Evolutionary conservation across 2,888 invertebrate genomes (phyloP), one percentile per base, ranked within the genome.

Genomic region (Cybosia mesomella): DNA sequence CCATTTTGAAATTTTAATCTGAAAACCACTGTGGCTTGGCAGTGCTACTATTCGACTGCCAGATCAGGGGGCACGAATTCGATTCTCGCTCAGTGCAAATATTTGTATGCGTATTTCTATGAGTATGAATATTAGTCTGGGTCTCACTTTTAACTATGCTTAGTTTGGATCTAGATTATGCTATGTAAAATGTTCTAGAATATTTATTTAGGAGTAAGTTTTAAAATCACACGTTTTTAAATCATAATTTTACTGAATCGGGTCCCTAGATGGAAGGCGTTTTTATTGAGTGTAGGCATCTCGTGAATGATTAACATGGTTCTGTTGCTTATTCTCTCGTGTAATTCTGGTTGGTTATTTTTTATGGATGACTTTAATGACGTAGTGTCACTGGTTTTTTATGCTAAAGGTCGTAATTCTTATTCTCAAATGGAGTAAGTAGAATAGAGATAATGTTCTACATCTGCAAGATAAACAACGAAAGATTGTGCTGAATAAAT

Each of bases 221-320:
- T 28, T 28, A 28, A 28, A 28, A 28, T 5, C 28, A 28, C 8
- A 18, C 18, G 18, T 18, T 43, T 43, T 43, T 0, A 49, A 49
- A 49, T n/a, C 49, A 9, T n/a, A 49, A n/a, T n/a, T 43, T 49
- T 9, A 49, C 49, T 4, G 49, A 49, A 49, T 49, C n/a, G 49
- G 9, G n/a, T n/a, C 15, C n/a, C n/a, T 49, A 18, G 8, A 43
- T 18, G 43, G 39, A 18, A 43, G 43, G 43, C 43, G 18, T 28
- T 54, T 62, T 66, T 70, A 66, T 63, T 70, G 70, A 59, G 58
- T 55, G 63, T 62, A 55, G 28, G 49, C 66, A 62, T 13, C 21
- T 62, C 57, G 53, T 62, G 66, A 69, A 69, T 69, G 62, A 62
- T 69, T 53, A 65, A 66, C 66, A 69, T 58, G 66, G 66, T 66